phyloP scores from a whole-genome alignment of 2,888 invertebrate genomes.

The Alviniconcha strummeri region DNA sequence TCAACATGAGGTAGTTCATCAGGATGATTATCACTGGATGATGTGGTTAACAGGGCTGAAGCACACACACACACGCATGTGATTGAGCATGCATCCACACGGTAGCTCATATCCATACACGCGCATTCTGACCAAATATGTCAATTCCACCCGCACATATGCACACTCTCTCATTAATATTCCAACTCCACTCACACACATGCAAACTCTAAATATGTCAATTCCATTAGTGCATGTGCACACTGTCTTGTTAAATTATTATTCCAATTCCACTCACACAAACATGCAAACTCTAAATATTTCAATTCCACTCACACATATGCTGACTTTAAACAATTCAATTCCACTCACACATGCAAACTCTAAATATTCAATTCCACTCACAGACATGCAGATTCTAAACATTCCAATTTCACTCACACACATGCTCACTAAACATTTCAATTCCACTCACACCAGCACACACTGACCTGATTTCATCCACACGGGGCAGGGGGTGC shows the following conservation, averaged over 20 bases:
- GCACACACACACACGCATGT: too few relatives aligned
- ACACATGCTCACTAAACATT: background rate
- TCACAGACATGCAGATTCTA: background rate
- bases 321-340: background rate
- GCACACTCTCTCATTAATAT: too few relatives aligned
- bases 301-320: background rate
- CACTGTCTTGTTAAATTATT: background rate
- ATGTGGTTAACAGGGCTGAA: too few relatives aligned
- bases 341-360: background rate
- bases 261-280: background rate
- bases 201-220: background rate
- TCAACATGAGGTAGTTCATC: too few relatives aligned
- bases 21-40: too few relatives aligned
- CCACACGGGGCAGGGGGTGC: conserved; percentile 96
- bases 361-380: background rate
- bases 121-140: too few relatives aligned
- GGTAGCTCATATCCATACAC: too few relatives aligned
- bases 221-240: background rate
- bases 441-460: background rate
- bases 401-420: background rate
- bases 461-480: conserved; percentile 83
- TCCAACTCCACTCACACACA: background rate
- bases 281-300: background rate
- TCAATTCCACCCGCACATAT: too few relatives aligned
- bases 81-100: too few relatives aligned